phyloP scores from a whole-genome alignment of 2,113 vertebrate genomes.

The Oreotrochilus melanogaster region DNA sequence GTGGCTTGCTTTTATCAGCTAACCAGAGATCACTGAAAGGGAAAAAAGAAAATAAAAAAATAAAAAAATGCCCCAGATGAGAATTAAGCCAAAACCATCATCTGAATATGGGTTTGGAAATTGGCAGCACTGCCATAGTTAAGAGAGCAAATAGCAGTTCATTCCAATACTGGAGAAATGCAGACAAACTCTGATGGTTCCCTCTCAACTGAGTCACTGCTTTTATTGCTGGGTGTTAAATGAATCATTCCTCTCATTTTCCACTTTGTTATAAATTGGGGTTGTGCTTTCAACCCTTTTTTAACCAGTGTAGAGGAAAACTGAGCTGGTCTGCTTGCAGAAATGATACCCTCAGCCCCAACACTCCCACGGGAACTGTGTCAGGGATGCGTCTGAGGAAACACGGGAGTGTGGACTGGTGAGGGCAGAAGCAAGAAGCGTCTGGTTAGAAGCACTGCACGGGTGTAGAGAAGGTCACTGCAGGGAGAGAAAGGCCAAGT shows the following conservation, averaged over 20 bases:
- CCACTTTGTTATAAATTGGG: not conserved
- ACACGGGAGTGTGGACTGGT: too few relatives aligned
- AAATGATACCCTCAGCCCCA: not conserved
- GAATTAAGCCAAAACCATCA: not conserved
- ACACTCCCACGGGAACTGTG: not conserved
- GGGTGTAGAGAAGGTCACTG: not conserved
- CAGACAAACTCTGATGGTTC: not conserved
- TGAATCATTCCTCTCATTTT: conserved; percentile 21
- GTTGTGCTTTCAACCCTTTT: not conserved
- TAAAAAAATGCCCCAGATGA: not conserved
- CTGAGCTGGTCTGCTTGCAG: not conserved
- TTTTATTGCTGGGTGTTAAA: not conserved
- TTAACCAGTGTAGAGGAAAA: not conserved
- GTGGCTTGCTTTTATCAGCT: conserved; percentile 25
- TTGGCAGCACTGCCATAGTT: not conserved
- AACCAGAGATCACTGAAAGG: not conserved
- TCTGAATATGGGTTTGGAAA: not conserved
- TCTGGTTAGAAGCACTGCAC: not conserved
- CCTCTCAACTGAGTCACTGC: not conserved
- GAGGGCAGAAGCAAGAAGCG: not conserved
- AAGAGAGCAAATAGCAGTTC: not conserved
- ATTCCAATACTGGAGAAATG: not conserved
- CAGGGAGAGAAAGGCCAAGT: not conserved
- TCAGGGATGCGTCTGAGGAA: not conserved
- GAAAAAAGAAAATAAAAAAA: not conserved